Conservation (phyloP, 2,797 vertebrate species). For the Microchirus variegatus region DNA sequence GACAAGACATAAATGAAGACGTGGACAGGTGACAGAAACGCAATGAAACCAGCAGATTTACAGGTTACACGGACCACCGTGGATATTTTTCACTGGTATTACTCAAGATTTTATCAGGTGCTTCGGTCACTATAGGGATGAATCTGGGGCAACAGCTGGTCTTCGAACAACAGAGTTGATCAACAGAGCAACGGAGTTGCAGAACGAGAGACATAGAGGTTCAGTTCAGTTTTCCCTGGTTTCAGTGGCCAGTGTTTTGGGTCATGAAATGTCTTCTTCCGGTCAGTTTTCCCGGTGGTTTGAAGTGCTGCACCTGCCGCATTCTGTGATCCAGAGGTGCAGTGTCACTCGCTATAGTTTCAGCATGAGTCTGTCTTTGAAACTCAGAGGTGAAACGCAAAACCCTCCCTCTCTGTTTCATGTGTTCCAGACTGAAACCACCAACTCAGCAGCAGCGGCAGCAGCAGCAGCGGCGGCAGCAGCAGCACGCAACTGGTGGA, state of each 20-base stretch:
- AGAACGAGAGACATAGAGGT: slow-evolving; percentile 1
- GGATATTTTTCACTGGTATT: no score
- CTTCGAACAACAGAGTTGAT: slow-evolving; percentile 39
- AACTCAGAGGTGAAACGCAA: slow-evolving; percentile 56
- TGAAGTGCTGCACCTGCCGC: slow-evolving; percentile 69
- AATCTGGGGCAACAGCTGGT: slow-evolving; percentile 53
- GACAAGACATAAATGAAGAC: slow-evolving; percentile 39
- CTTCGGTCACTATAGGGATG: not conserved
- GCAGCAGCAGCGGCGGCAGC: slow-evolving; percentile 41
- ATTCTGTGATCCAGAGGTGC: slow-evolving; percentile 54
- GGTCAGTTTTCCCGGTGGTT: slow-evolving; percentile 25
- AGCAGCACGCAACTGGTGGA: slow-evolving; percentile 60
- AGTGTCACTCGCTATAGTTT: slow-evolving; percentile 51
- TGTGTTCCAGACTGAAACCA: slow-evolving; percentile 67
- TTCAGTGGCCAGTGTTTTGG: slow-evolving; percentile 41
- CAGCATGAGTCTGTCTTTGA: slow-evolving; percentile 63
- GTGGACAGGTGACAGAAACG: slow-evolving; percentile 18
- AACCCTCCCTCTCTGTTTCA: slow-evolving; percentile 71
- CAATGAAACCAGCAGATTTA: not conserved
- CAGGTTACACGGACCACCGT: no score
- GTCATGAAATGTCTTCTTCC: slow-evolving; percentile 52
- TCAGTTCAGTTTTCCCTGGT: slow-evolving; percentile 6
- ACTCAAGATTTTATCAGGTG: no score
- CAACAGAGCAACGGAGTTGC: slow-evolving; percentile 14
- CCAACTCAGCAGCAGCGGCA: slow-evolving; percentile 57